Evolutionary conservation across 2,113 vertebrate species (phyloP), one percentile per base, ranked within the genome.

Genomic region (Ceyx melanurus): DNA sequence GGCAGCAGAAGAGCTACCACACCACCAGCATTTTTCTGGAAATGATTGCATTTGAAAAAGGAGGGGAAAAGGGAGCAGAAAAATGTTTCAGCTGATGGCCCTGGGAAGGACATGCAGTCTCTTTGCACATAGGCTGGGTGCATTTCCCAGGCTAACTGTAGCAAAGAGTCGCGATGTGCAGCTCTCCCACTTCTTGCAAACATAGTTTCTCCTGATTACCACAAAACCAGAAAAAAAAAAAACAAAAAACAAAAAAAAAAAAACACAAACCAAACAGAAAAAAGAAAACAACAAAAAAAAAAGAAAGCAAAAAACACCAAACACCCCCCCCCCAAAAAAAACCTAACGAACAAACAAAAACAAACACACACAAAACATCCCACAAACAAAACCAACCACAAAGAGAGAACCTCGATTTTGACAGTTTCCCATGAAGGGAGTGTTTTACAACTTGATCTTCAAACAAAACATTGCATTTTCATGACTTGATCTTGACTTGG

Each of bases 401-500:
- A 22, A 50, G 22, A 50, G 7, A 48, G 11, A 33, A 17, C 14
- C 37, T 54, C 6, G 29, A 6, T 82, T 54, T 89, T 85, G 51
- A 74, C n/a, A 23, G 25, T 85, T 94, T 60, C 67, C 37, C 84
- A 82, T 58, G 70, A 89, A 87, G 37, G 50, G 18, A 79, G 22
- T 1, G 18, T 53, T 93, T 80, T 62, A 82, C 64, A 77, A 62
- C 37, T 79, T 1, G 6, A 4, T 25, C 15, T 62, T 82, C 62
- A 91, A 91, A 31, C 5, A 61, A 71, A 70, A 57, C 62, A 65
- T 66, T 50, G 42, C 82, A 29, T 82, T 91, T 66, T 73, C 42
- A 10, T 0, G 0, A 23, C 40, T 13, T 2, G 0, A 6, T 53
- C 53, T 68, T 11, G 26, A 77, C 54, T 77, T 5, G 5, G 31